Percentiles rank a stretch among this genome's conserved stretches.
phyloP scores from a whole-genome alignment of 2,888 invertebrate genomes.

The Aspidapion aeneum region DNA sequence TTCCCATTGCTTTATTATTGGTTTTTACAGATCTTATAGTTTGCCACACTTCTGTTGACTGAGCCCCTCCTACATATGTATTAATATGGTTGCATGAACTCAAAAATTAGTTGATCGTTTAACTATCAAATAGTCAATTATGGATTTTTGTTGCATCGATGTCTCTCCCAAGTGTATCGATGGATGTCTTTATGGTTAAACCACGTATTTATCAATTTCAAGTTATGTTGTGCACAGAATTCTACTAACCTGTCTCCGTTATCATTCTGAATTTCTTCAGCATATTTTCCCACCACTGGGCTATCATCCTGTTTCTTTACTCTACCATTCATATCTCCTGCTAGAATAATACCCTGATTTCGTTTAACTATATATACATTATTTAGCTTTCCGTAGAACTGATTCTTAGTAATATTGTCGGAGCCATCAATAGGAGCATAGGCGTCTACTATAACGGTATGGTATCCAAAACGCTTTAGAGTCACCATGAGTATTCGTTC shows the following conservation, averaged over 20 bases:
- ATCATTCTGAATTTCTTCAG: background rate
- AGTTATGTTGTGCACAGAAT: background rate
- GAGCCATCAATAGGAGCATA: background rate
- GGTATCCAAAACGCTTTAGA: too few relatives aligned
- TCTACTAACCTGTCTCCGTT: background rate
- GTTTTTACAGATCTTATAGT: too few relatives aligned
- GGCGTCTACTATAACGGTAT: too few relatives aligned
- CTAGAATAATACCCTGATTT: background rate
- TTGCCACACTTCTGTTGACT: too few relatives aligned
- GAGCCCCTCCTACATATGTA: too few relatives aligned
- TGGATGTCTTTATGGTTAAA: background rate
- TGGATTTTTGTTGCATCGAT: background rate
- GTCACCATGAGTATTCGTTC: background rate
- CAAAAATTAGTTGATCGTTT: too few relatives aligned
- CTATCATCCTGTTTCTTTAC: background rate
- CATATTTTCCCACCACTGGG: background rate
- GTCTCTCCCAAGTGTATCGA: background rate
- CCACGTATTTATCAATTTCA: background rate
- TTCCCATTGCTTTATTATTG: too few relatives aligned
- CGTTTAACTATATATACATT: background rate
- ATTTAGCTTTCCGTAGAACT: background rate
- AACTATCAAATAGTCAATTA: background rate
- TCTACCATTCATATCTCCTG: background rate
- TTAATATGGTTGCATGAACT: too few relatives aligned
- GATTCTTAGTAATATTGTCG: background rate